A percentile compares a stretch with the other conserved stretches of the same genome.
These are phyloP conservation scores for Aricia agestis DNA, from an alignment of 1,140 invertebrate species.

Conservation along the genomic window DNA sequence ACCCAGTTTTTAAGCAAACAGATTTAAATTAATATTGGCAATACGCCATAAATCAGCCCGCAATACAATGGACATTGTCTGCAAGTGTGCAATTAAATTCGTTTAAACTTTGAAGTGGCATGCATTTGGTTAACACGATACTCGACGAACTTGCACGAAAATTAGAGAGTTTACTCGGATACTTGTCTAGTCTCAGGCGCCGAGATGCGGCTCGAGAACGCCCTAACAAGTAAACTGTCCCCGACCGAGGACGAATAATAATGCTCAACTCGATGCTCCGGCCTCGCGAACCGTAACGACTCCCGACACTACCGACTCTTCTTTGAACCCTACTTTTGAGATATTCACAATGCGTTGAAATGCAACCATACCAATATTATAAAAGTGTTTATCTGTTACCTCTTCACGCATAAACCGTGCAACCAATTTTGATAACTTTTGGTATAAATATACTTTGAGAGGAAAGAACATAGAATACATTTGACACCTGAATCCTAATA, in stretches of 20 bases:
- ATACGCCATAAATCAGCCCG: not conserved
- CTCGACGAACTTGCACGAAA: conserved; percentile 40
- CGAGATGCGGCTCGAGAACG: conserved; percentile 35
- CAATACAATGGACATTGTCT: conserved; percentile 11
- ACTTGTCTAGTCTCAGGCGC: conserved; percentile 34
- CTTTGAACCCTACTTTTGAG: conserved; percentile 30
- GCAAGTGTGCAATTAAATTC: conserved; percentile 24
- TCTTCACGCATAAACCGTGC: no score
- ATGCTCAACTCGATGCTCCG: conserved; percentile 35
- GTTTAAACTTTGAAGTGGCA: conserved; percentile 13
- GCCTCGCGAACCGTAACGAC: conserved; percentile 33
- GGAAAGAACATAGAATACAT: no score
- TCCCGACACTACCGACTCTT: conserved; percentile 36
- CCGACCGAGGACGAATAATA: conserved; percentile 42
- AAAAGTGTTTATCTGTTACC: no score
- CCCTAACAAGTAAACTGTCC: conserved; percentile 49
- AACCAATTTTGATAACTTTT: no score
- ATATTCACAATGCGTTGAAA: conserved; percentile 10
- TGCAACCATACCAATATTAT: no score
- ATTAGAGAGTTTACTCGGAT: conserved; percentile 32
- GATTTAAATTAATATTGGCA: not conserved
- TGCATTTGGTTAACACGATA: conserved; percentile 31
- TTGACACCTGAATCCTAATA: no score
- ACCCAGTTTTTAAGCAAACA: no score
- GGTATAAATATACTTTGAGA: no score